Evolutionary conservation across 2,113 vertebrate species (phyloP), one percentile per base, ranked within the genome.

Genomic region (Myxocyprinus asiaticus): DNA sequence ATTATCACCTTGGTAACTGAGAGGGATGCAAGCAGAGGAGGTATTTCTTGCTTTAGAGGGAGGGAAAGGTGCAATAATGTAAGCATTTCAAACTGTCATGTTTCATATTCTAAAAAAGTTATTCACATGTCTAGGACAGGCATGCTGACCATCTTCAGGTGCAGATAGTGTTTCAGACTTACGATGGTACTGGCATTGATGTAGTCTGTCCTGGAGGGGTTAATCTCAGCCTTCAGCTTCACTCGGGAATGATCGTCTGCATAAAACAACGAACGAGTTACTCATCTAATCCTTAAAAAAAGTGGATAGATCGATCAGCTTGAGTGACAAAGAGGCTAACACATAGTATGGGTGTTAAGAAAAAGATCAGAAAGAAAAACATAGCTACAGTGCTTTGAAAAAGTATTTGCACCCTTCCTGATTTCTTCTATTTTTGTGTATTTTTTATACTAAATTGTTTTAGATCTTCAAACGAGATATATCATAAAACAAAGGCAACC

Each of bases 111-210:
- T 56, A 56, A 56, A 70, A 47, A 48, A 33, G 15, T 44, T 0
- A 9, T 15, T 7, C 12, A 51, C 22, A 33, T 33, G 22, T 33
- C 22, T 33, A 33, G 22, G 22, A 33, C 22, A 2, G 56, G 22
- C 67, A 45, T 9, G 53, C 5, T 22, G 50, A 33, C 22, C 22
- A 33, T 33, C 22, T 14, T n/a, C 70, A 47, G 11, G 4, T 55
- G 0, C 51, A 43, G 43, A 71, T 22, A 17, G 43, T 10, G 10
- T 45, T 59, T 67, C 5, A 22, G 76, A 33, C 95, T 95, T 88
- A 97, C 95, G 0, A 97, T 95, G 0, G 95, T 96, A 84, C 97
- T 99, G 90, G 96, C 97, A 0, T 99, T 99, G 93, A 99, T 96
- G 91, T 97, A 99, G 86, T 99, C 97, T 0, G 94, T 95, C 67